Evolutionary conservation across 2,888 invertebrate genomes (phyloP).

Genomic region (Cybosia mesomella): DNA sequence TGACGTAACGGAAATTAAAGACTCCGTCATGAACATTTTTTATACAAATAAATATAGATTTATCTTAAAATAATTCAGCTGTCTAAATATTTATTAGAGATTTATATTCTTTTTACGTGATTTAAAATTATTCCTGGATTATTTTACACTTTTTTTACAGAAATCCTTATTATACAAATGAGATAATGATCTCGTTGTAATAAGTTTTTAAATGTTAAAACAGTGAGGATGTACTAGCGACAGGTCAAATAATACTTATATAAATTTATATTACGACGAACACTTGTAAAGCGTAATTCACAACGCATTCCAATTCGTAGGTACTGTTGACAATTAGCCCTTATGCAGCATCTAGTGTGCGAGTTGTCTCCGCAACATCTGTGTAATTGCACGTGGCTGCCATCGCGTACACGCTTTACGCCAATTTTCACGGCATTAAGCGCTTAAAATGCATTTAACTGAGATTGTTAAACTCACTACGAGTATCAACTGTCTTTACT

Average conservation of each 20-base stretch:
- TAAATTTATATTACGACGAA: background rate
- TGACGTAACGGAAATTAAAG: slow-evolving; percentile 87
- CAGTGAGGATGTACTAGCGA: background rate
- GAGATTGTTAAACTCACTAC: slow-evolving; percentile 74
- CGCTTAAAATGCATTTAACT: slow-evolving; percentile 80
- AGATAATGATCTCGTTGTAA: too few species aligned
- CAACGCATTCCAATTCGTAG: slow-evolving; percentile 33
- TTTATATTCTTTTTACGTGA: slow-evolving; percentile 31
- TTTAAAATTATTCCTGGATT: background rate
- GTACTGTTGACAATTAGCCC: slow-evolving; percentile 28
- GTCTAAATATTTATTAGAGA: slow-evolving; percentile 39
- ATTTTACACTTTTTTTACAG: background rate
- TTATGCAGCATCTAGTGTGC: slow-evolving; percentile 49
- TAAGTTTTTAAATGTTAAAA: too few species aligned
- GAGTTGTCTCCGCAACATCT: slow-evolving; percentile 69
- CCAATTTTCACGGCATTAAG: slow-evolving; percentile 80
- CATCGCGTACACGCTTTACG: slow-evolving; percentile 70
- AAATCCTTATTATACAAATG: background rate
- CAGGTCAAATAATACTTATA: background rate
- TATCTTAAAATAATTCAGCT: slow-evolving; percentile 44
- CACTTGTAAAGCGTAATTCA: slow-evolving; percentile 19
- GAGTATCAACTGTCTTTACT: slow-evolving; percentile 67
- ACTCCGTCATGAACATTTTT: slow-evolving; percentile 69
- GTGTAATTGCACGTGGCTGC: slow-evolving; percentile 77
- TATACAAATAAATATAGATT: slow-evolving; percentile 54